A percentile compares a stretch with the other conserved stretches of the same genome.
phyloP scores from a whole-genome alignment of 2,113 vertebrate species.

The Acrocephalus kingi region DNA sequence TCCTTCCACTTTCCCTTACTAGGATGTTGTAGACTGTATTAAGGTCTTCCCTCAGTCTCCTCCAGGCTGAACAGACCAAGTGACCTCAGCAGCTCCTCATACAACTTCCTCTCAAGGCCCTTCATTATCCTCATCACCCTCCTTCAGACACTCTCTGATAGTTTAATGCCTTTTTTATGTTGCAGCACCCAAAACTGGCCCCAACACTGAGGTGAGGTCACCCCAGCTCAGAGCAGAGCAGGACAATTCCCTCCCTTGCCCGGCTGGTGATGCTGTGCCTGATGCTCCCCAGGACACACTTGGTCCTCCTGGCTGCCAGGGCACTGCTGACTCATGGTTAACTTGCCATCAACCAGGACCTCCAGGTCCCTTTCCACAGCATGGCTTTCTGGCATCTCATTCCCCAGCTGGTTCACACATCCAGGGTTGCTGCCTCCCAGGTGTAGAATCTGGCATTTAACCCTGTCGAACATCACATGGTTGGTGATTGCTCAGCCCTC shows the following conservation, averaged over 20 bases:
- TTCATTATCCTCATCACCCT: rapidly evolving
- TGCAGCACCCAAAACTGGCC: rapidly evolving
- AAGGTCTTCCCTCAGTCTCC: background rate
- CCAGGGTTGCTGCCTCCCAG: background rate
- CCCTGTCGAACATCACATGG: background rate
- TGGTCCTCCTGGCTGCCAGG: background rate
- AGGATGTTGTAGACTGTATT: background rate
- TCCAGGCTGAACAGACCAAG: background rate
- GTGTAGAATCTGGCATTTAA: rapidly evolving
- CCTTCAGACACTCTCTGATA: rapidly evolving
- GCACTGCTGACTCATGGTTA: background rate
- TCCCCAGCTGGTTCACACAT: rapidly evolving
- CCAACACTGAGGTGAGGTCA: rapidly evolving
- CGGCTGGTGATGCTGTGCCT: rapidly evolving
- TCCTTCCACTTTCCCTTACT: rapidly evolving
- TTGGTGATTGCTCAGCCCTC: background rate
- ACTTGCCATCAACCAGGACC: rapidly evolving
- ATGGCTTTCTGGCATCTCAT: background rate
- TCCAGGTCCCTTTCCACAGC: rapidly evolving
- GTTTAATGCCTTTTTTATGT: background rate
- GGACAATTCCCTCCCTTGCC: background rate
- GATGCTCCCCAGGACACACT: rapidly evolving
- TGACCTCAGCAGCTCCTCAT: background rate
- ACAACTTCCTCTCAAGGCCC: rapidly evolving
- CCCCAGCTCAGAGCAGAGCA: background rate